phyloP scores from a whole-genome alignment of 1,140 invertebrate genomes.

The Atopsyche davidsoni region DNA sequence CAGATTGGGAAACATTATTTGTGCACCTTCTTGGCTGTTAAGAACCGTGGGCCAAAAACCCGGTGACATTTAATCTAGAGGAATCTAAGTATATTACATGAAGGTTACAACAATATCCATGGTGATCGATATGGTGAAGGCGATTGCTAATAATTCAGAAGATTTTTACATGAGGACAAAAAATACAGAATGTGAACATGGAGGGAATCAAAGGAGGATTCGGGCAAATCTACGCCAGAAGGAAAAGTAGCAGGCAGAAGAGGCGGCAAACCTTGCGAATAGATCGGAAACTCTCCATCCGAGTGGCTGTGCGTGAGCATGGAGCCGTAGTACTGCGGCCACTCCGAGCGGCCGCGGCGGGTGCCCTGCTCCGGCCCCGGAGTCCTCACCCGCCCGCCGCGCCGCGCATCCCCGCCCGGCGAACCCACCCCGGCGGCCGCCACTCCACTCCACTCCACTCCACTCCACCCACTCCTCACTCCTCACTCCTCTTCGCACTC shows the following conservation, averaged over 20 bases:
- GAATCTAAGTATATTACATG: too few relatives aligned
- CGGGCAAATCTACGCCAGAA: too few relatives aligned
- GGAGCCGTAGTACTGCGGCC: constrained; percentile 50
- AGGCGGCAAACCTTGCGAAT: constrained; percentile 44
- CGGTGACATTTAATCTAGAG: too few relatives aligned
- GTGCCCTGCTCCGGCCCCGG: constrained; percentile 41
- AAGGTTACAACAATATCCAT: too few relatives aligned
- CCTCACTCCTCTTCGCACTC: background rate
- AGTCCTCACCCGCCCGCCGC: constrained; percentile 6
- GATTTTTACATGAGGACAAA: too few relatives aligned
- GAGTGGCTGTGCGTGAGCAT: constrained; percentile 76
- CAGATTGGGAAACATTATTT: too few relatives aligned
- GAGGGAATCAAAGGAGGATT: too few relatives aligned
- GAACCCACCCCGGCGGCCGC: background rate
- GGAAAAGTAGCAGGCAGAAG: background rate
- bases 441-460: background rate
- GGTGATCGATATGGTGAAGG: too few relatives aligned
- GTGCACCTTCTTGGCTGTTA: too few relatives aligned
- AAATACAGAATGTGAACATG: too few relatives aligned
- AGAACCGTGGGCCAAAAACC: too few relatives aligned
- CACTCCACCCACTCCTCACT: background rate
- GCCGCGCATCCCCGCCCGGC: constrained; percentile 2
- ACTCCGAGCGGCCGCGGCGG: constrained; percentile 29
- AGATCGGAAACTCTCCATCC: constrained; percentile 74
- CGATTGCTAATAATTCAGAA: too few relatives aligned